Base-by-base conservation (phyloP, 1,140 invertebrate genomes). In the Odontomachus brunneus region DNA sequence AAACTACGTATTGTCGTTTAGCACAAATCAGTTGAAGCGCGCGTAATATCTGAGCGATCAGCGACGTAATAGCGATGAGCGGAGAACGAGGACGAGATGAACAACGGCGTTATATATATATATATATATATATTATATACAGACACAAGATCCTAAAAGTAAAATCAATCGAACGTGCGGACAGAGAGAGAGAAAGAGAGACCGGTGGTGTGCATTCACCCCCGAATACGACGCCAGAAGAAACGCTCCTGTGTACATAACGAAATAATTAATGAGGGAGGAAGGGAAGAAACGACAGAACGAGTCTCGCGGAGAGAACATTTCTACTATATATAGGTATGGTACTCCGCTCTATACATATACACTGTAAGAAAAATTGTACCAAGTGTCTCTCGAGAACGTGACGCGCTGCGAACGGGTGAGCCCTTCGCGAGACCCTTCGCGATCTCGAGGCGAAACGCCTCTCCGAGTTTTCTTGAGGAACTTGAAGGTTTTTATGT, bases 1-100 rank as follows among this genome's bases (percentile, higher is more conserved):
- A 88, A 91, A 86, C 89, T 92, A 91, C 86, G 91, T 89, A 92
- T 88, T 92, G 92, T 93, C 92, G 89, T 93, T 91, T 91, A 93
- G 92, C 92, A 93, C 92, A 93, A 93, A 93, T 89, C 84, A 89
- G 81, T 84, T 72, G 71, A 83, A 67, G 62, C 76, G 60, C 55
- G 17, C 66, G 71, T n/a, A n/a, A n/a, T n/a, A 73, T 75, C 48
- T 48, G 48, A 67, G 49, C 29, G 48, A 59, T 33, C 49, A 55
- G 57, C 48, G 69, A 87, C 38, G 9, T 44, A 44, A 62, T 59
- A 69, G 80, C 15, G 63, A 59, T 67, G 9, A 74, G 53, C 5
- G 44, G 29, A 63, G 66, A 85, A 33, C 53, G 33, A 55, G 38
- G 29, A n/a, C 44, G 69, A 49, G 44, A 59, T 82, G 81, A 82